Conservation (phyloP, 35 echinoderm and acorn worm species). For the Heliocidaris erythrogramma region DNA sequence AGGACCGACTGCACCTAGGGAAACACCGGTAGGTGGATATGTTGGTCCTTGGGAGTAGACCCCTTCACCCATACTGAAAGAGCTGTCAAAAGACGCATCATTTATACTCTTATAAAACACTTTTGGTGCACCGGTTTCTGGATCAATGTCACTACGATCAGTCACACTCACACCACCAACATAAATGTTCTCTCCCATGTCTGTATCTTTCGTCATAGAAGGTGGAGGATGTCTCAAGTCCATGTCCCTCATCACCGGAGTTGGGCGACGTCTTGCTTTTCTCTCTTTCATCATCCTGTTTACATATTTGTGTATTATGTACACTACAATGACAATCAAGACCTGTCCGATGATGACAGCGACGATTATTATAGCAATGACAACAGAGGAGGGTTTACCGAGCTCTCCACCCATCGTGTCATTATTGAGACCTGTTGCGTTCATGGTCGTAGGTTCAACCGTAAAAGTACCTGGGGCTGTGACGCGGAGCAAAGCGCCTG, state of each 20-base stretch:
- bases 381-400: not conserved
- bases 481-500: conserved; percentile 48
- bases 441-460: not conserved
- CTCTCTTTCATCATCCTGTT: conserved; percentile 33
- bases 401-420: not conserved
- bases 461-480: not conserved
- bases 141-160: not conserved
- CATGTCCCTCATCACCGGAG: not conserved
- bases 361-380: conserved; percentile 40
- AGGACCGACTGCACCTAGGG: not conserved
- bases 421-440: not conserved
- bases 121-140: conserved; percentile 10
- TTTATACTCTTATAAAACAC: not conserved
- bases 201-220: not conserved
- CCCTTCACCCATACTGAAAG: not conserved
- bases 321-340: conserved; percentile 40
- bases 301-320: not conserved
- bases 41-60: not conserved
- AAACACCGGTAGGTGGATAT: not conserved
- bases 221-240: not conserved
- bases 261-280: not conserved
- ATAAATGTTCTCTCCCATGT: conserved; percentile 21
- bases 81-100: not conserved
- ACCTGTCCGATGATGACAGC: conserved; percentile 36
- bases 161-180: not conserved